A percentile compares a stretch with the other conserved stretches of the same genome.
phyloP scores from a whole-genome alignment of 2,888 invertebrate genomes.

The Apotomis turbidana region DNA sequence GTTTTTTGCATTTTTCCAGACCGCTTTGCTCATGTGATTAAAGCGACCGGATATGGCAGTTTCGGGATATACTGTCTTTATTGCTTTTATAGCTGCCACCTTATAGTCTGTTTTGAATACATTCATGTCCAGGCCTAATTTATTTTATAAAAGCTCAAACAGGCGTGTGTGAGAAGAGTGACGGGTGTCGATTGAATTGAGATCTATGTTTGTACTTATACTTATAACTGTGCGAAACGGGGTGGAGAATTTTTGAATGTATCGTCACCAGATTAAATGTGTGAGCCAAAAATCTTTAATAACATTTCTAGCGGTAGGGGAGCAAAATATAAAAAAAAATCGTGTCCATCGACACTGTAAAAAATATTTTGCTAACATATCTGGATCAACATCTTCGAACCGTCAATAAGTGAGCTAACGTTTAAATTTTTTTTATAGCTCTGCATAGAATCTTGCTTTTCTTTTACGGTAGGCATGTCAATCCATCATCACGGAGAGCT shows the following conservation, averaged over 20 bases:
- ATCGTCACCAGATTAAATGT: conserved; percentile 18
- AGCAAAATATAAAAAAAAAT: not conserved
- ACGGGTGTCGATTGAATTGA: conserved; percentile 8
- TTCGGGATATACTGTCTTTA: not conserved
- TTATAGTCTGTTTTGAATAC: conserved; percentile 2
- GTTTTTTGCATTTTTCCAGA: not conserved
- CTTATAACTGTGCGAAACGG: not conserved
- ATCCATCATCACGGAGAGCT: not conserved
- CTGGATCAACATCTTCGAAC: too few relatives aligned
- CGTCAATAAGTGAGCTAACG: too few relatives aligned
- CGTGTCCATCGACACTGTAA: not conserved
- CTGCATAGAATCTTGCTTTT: too few relatives aligned
- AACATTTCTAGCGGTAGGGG: not conserved
- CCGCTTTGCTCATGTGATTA: not conserved
- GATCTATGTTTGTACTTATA: conserved; percentile 16
- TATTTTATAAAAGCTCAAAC: not conserved
- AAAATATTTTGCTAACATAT: not conserved
- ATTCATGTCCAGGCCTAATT: conserved; percentile 1
- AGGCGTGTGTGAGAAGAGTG: not conserved
- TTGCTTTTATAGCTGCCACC: not conserved
- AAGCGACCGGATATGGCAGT: not conserved
- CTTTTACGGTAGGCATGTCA: too few relatives aligned
- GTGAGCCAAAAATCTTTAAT: not conserved
- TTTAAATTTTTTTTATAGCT: too few relatives aligned
- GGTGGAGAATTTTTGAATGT: not conserved